These are phyloP conservation scores for Nymphicus hollandicus DNA, from an alignment of 2,113 vertebrate genomes.

Conservation along the genomic window DNA sequence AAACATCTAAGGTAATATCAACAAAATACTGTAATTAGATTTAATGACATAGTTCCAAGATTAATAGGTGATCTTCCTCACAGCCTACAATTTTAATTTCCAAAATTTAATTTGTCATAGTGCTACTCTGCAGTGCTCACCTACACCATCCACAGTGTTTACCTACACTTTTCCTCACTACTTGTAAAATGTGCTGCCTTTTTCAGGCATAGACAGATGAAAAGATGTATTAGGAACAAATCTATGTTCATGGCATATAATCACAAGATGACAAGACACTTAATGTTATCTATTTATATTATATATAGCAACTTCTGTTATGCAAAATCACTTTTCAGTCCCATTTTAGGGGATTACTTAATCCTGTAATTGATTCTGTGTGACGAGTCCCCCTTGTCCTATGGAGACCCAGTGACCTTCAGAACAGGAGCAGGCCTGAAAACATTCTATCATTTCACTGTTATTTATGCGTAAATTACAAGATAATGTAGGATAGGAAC, in stretches of 20 bases:
- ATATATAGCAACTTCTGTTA: slow-evolving; percentile 58
- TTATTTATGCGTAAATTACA: slow-evolving; percentile 67
- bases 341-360: slow-evolving; percentile 53
- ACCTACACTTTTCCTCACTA: not conserved
- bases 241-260: slow-evolving; percentile 40
- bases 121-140: not conserved
- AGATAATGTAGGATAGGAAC: slow-evolving; percentile 46
- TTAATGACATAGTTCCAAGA: slow-evolving; percentile 61
- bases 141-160: not conserved
- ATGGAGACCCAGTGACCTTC: slow-evolving; percentile 7
- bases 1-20: slow-evolving; percentile 21
- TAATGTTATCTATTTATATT: slow-evolving; percentile 54
- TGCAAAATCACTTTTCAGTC: slow-evolving; percentile 62
- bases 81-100: slow-evolving; percentile 59
- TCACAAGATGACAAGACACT: slow-evolving; percentile 52
- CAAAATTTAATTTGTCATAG: slow-evolving; percentile 45
- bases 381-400: not conserved
- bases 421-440: slow-evolving; percentile 22
- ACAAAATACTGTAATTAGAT: slow-evolving; percentile 69
- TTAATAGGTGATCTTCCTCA: slow-evolving; percentile 59
- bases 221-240: slow-evolving; percentile 46
- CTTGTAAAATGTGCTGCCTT: slow-evolving; percentile 3
- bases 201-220: slow-evolving; percentile 27
- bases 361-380: slow-evolving; percentile 40
- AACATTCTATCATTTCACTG: slow-evolving; percentile 63